A percentile compares a stretch with the other conserved stretches of the same genome.
Conservation (phyloP, 2,888 invertebrate species). For the Rhamphomyia laevipes region DNA sequence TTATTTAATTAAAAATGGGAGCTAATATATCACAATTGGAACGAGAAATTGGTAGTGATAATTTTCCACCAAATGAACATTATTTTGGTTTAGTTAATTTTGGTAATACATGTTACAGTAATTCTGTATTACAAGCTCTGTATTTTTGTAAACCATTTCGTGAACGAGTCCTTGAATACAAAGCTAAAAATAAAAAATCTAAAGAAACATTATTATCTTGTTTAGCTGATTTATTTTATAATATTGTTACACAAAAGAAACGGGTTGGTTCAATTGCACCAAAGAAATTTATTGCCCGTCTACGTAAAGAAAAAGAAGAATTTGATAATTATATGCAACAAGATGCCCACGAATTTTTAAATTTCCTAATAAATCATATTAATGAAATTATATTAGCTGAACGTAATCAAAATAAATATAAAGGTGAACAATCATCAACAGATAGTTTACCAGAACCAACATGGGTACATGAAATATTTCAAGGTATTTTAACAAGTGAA, state of each 20-base stretch:
- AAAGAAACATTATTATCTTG: constrained; percentile 97
- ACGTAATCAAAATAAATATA: constrained; percentile 27
- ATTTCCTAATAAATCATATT: constrained; percentile 96
- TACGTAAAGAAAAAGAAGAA: constrained; percentile 97
- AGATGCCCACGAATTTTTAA: constrained; percentile 99
- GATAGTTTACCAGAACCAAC: constrained; percentile 57
- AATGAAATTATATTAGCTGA: constrained; percentile 93
- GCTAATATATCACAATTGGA: constrained; percentile 98
- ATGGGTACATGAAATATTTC: constrained; percentile 99
- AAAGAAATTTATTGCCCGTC: constrained; percentile 96
- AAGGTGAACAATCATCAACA: background rate
- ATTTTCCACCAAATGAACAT: constrained; percentile 97
- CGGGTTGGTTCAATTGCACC: constrained; percentile 99
- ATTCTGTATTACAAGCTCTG: constrained; percentile 97
- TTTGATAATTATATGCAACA: constrained; percentile 99
- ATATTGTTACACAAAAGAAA: constrained; percentile 99
- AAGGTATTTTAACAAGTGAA: constrained; percentile 41
- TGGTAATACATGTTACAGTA: constrained; percentile 99
- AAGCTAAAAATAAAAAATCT: constrained; percentile 86
- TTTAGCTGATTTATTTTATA: constrained; percentile 96
- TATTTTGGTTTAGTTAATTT: constrained; percentile 99
- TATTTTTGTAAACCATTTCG: constrained; percentile 99
- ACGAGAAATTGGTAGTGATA: constrained; percentile 97
- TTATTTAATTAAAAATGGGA: constrained; percentile 51
- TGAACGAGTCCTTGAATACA: constrained; percentile 96